phyloP scores from a whole-genome alignment of 2,113 vertebrate genomes.

The Blennius ocellaris region DNA sequence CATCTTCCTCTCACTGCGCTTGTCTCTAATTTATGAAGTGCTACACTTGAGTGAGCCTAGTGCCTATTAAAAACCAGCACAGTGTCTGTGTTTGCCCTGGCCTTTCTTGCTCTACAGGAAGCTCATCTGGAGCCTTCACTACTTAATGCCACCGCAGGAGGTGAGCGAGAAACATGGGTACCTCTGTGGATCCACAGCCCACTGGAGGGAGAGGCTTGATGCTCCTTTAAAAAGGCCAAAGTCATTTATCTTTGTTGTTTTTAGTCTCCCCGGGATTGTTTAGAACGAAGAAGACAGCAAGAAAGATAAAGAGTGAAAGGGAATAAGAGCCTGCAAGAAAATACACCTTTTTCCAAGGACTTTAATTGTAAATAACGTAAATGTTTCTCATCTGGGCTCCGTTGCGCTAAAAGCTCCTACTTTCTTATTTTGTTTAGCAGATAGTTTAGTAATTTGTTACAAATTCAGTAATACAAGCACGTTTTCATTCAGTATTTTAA shows the following conservation, averaged over 20 bases:
- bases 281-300: conserved; percentile 28
- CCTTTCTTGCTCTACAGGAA: conserved; percentile 72
- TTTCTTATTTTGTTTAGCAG: neutral
- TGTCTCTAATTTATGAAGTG: conserved; percentile 76
- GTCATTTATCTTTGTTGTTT: conserved; percentile 71
- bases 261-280: conserved; percentile 66
- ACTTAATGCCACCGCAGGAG: conserved; percentile 74
- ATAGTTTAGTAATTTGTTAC: no score
- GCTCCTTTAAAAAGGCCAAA: conserved; percentile 73
- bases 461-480: neutral
- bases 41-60: conserved; percentile 64
- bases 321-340: conserved; percentile 34
- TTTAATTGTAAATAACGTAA: conserved; percentile 33
- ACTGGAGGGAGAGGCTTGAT: conserved; percentile 57
- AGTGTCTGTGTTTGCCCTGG: conserved; percentile 76
- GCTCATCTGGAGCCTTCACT: conserved; percentile 57
- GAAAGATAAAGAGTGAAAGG: conserved; percentile 49
- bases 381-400: conserved; percentile 33
- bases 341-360: conserved; percentile 26
- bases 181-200: conserved; percentile 55
- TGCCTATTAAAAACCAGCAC: conserved; percentile 76
- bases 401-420: conserved; percentile 35
- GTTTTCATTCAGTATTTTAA: neutral
- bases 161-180: conserved; percentile 53
- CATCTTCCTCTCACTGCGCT: conserved; percentile 61